These are phyloP conservation scores for Zoanthus sociatus DNA, from an alignment of 92 coral and sea anemone genomes.

Conservation along the genomic window DNA sequence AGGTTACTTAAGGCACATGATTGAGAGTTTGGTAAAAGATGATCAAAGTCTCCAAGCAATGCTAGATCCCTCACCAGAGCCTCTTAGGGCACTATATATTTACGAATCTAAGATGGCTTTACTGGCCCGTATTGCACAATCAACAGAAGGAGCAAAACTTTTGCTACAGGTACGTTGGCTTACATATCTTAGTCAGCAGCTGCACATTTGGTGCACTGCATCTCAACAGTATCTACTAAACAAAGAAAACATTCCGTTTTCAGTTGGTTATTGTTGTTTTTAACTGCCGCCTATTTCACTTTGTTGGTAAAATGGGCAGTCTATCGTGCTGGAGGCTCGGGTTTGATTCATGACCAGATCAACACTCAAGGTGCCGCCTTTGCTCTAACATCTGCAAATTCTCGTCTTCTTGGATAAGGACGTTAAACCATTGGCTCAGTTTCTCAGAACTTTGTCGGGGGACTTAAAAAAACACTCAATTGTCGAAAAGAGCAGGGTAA, in stretches of 20 bases:
- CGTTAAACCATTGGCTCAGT: too few relatives aligned
- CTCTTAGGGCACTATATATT: slow-evolving; percentile 92
- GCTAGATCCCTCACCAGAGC: slow-evolving; percentile 97
- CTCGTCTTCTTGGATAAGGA: too few relatives aligned
- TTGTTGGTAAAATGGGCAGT: too few relatives aligned
- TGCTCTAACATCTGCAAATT: too few relatives aligned
- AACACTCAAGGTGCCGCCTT: too few relatives aligned
- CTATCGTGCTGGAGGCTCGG: too few relatives aligned
- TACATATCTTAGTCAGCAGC: background rate
- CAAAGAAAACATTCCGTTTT: background rate
- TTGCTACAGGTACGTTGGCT: slow-evolving; percentile 56
- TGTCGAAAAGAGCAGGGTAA: too few relatives aligned
- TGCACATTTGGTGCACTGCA: background rate
- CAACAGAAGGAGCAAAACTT: slow-evolving; percentile 89
- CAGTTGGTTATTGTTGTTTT: background rate
- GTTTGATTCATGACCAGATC: too few relatives aligned
- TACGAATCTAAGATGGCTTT: slow-evolving; percentile 99
- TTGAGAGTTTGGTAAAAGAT: slow-evolving; percentile 91
- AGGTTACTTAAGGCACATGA: slow-evolving; percentile 91
- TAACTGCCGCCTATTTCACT: background rate
- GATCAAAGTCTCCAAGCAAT: slow-evolving; percentile 92
- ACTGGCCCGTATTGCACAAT: slow-evolving; percentile 89
- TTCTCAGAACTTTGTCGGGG: too few relatives aligned
- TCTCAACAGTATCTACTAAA: background rate
- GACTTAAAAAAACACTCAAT: too few relatives aligned